Base-by-base conservation (phyloP, 2,888 invertebrate genomes). In the Phengaris arion region DNA sequence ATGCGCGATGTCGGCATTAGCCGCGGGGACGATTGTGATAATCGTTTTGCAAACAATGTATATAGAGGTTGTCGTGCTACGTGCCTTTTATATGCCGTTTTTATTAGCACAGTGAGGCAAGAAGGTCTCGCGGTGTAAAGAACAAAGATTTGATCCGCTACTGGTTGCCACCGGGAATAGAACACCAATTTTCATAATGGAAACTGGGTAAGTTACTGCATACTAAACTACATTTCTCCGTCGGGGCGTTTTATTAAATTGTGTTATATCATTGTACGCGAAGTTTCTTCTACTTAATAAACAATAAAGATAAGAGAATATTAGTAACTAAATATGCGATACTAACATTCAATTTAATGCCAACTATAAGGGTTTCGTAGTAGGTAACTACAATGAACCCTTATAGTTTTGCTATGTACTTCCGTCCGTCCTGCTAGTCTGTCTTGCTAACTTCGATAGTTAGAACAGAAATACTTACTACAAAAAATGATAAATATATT, bases 1-100 rank as follows among this genome's bases (percentile, higher is more conserved):
- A 90, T 90, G 90, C 86, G 90, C 88, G 90, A 91, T 92, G 92
- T 91, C 89, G 89, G 90, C 90, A 89, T 88, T 87, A 86, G 86
- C 79, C 86, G 87, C 87, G 85, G 87, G 87, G 85, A 88, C 88
- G 85, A 88, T 84, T 81, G 84, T 89, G 92, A 84, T 93, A 93
- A 93, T 92, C 93, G 87, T 83, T 87, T 81, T 84, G 83, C 91
- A 92, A 93, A 93, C 89, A 93, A 80, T 83, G 83, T 87, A 86
- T 86, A 89, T 85, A 85, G 86, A 85, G 82, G 83, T 82, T 82
- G 79, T 84, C 84, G 86, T 85, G 86, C 85, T 85, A 85, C 83
- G 84, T 82, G 82, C 83, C 83, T 78, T 81, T 80, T 89, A 89
- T 90, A 85, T 89, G 83, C 85, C 81, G 82, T 85, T 82, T 82